phyloP scores from a whole-genome alignment of 2,113 vertebrate species.

The Ciconia boyciana region DNA sequence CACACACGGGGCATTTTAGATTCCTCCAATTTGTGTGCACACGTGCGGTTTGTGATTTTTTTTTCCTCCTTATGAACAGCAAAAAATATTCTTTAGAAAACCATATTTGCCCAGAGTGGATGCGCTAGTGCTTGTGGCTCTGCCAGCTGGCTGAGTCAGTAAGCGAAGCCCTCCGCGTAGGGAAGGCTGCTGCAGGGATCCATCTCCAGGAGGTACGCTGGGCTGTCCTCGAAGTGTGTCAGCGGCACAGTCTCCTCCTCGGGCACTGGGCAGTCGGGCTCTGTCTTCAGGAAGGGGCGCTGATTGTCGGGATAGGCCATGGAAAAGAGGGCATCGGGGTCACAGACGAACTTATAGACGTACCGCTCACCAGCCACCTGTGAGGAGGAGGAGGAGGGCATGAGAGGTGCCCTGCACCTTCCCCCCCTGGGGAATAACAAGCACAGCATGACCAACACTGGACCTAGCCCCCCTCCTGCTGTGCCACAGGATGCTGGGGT shows the following conservation, averaged over 20 bases:
- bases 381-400: neutral
- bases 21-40: conserved; percentile 28
- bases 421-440: no score
- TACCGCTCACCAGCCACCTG: conserved; percentile 95
- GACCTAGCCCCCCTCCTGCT: neutral
- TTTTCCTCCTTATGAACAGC: neutral
- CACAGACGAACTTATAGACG: conserved; percentile 96
- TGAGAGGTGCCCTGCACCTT: neutral
- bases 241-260: conserved; percentile 91
- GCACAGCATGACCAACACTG: accelerated
- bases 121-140: conserved; percentile 50
- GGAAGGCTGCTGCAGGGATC: conserved; percentile 85
- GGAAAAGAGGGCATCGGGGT: conserved; percentile 94
- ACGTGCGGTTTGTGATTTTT: neutral
- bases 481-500: no score
- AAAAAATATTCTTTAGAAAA: conserved; percentile 69
- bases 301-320: conserved; percentile 98
- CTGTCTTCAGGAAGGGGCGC: conserved; percentile 89
- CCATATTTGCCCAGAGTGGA: conserved; percentile 48
- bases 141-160: conserved; percentile 72
- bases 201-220: conserved; percentile 84
- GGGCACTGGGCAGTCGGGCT: conserved; percentile 78
- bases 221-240: conserved; percentile 87
- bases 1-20: conserved; percentile 17
- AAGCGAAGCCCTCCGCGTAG: conserved; percentile 87